Evolutionary conservation across 2,888 invertebrate species (phyloP), one percentile per base, ranked within the genome.

Genomic region (Stenodera caucasica): DNA sequence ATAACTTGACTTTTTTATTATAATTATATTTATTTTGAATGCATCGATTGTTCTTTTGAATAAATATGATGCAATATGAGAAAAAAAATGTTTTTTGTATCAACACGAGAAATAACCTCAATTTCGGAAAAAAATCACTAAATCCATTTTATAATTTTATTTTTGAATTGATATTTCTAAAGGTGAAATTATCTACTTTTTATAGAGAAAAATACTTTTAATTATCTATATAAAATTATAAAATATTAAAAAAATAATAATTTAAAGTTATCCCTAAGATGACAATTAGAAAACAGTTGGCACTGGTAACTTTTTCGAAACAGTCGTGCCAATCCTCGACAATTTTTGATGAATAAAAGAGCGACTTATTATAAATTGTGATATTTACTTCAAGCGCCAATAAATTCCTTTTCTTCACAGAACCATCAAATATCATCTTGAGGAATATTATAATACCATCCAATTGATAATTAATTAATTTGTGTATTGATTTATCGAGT

Each of bases 211-310:
- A 35, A 14, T 14, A 14, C 6, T 35, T 14, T 9, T 14, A 35
- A 35, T 35, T 35, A 35, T 5, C 14, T 35, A 6, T 35, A 7
- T 7, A 14, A 14, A 45, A 45, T 45, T 45, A 4, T 21, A 12
- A 3, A 15, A 45, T 15, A 45, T 21, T 45, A 45, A 8, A 21
- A 21, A 45, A 45, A 21, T 45, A 26, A 45, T 32, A 8, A 40
- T 45, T 45, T 45, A 45, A 45, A 45, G 45, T 45, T 11, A 45
- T 45, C 45, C 21, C 45, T 21, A 45, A 45, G 45, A 45, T 45
- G 45, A 45, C 45, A 45, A 21, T 45, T 15, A 12, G 4, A 11
- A 7, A 12, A 21, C 21, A 45, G 45, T 45, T 45, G 45, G 45
- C 45, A 45, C 7, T 21, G 2, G 21, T 45, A 21, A 21, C 21